Percentiles rank a stretch among this genome's conserved stretches.
Evolutionary conservation across 2,797 vertebrate species (phyloP).

Genomic region (Siniperca obscura): DNA sequence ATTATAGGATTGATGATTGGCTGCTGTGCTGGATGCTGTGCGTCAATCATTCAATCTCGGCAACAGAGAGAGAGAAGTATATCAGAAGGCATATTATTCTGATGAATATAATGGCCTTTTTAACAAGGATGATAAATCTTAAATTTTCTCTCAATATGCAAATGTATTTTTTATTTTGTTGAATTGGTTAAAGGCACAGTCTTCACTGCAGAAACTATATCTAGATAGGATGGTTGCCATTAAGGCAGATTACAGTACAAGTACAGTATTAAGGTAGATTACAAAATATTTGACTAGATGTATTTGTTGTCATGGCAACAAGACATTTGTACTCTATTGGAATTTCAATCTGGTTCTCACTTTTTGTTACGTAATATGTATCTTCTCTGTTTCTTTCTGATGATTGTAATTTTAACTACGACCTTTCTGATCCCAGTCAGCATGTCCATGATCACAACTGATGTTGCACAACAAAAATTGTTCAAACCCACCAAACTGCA

Average conservation of each 20-base stretch:
- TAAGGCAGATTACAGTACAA: background rate
- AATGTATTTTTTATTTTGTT: background rate
- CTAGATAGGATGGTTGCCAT: background rate
- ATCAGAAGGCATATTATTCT: too few species aligned
- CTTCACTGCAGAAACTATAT: background rate
- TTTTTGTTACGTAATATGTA: background rate
- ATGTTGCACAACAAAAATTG: background rate
- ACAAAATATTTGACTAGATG: background rate
- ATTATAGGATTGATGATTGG: background rate
- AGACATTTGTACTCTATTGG: background rate
- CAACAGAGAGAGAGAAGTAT: too few species aligned
- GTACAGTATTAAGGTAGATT: background rate
- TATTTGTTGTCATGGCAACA: background rate
- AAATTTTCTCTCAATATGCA: background rate
- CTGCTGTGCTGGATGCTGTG: too few species aligned
- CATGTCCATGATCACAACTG: background rate
- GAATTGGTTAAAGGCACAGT: background rate
- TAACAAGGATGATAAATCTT: background rate
- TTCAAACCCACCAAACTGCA: background rate
- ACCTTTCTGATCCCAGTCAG: background rate
- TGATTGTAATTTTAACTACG: background rate
- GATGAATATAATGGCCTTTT: too few species aligned
- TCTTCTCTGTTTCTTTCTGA: background rate
- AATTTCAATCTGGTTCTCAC: background rate
- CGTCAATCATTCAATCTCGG: too few species aligned